Evolutionary conservation across 2,113 vertebrate species (phyloP).

Genomic region (Eira barbara): DNA sequence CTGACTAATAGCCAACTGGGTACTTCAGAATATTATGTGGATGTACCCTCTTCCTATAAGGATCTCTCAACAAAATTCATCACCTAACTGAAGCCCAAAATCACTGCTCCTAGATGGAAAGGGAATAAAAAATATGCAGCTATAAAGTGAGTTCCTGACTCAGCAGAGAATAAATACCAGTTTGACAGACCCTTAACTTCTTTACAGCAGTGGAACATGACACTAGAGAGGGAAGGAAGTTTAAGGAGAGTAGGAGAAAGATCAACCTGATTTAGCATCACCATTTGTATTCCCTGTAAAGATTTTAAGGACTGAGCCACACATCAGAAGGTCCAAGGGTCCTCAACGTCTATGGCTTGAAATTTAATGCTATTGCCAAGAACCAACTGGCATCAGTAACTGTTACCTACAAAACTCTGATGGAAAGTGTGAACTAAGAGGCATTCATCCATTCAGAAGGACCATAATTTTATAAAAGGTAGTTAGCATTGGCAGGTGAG

Average conservation of each 20-base stretch:
- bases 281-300: conserved; percentile 46
- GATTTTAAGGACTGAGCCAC: not conserved
- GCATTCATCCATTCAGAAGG: conserved; percentile 42
- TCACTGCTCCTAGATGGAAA: not conserved
- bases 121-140: not conserved
- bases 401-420: conserved; percentile 42
- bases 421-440: conserved; percentile 51
- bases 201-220: conserved; percentile 41
- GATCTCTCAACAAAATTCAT: conserved; percentile 36
- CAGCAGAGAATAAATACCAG: conserved; percentile 71
- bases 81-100: not conserved
- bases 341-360: conserved; percentile 4
- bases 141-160: conserved; percentile 52
- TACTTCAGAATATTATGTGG: not conserved
- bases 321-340: conserved; percentile 40
- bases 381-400: conserved; percentile 42
- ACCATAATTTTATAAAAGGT: conserved; percentile 63
- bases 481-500: conserved; percentile 62
- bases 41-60: not conserved
- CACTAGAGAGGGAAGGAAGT: not conserved
- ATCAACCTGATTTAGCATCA: conserved; percentile 41
- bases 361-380: conserved; percentile 55
- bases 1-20: not conserved
- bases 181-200: conserved; percentile 47
- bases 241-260: not conserved